phyloP scores from a whole-genome alignment of 2,888 invertebrate genomes.

The Cheilosia vernalis region DNA sequence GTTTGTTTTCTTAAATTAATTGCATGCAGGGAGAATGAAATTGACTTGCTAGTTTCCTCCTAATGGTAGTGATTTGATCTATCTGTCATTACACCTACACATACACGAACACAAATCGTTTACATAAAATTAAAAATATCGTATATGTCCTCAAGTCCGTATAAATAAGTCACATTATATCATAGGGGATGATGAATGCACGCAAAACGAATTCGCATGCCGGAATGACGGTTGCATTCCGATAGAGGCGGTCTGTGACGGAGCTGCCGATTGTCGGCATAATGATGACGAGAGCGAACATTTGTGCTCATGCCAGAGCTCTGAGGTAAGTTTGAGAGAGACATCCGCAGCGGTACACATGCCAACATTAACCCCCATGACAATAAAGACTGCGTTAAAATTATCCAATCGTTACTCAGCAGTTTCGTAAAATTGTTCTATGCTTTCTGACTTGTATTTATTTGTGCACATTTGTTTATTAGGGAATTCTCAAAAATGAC shows the following conservation, averaged over 20 bases:
- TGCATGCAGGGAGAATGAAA: constrained; percentile 20
- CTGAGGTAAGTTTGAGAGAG: constrained; percentile 81
- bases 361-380: constrained; percentile 34
- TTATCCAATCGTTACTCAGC: too few relatives aligned
- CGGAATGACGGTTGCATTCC: constrained; percentile 88
- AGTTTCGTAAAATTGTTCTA: too few relatives aligned
- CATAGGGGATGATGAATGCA: constrained; percentile 64
- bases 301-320: constrained; percentile 80
- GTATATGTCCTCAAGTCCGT: constrained; percentile 1
- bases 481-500: too few relatives aligned
- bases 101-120: constrained; percentile 22
- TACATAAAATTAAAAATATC: constrained; percentile 15
- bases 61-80: constrained; percentile 10
- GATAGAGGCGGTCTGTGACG: constrained; percentile 91
- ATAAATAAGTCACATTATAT: constrained; percentile 63
- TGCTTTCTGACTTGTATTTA: too few relatives aligned
- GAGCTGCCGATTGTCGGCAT: constrained; percentile 90
- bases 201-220: constrained; percentile 85
- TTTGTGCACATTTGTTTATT: too few relatives aligned
- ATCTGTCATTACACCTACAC: constrained; percentile 13
- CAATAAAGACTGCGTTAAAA: too few relatives aligned
- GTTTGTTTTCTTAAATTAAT: neutral
- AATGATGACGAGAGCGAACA: constrained; percentile 88
- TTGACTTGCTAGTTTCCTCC: neutral
- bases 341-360: constrained; percentile 34